Base-by-base conservation (phyloP, 2,113 vertebrate species). In the Phainopepla nitens region DNA sequence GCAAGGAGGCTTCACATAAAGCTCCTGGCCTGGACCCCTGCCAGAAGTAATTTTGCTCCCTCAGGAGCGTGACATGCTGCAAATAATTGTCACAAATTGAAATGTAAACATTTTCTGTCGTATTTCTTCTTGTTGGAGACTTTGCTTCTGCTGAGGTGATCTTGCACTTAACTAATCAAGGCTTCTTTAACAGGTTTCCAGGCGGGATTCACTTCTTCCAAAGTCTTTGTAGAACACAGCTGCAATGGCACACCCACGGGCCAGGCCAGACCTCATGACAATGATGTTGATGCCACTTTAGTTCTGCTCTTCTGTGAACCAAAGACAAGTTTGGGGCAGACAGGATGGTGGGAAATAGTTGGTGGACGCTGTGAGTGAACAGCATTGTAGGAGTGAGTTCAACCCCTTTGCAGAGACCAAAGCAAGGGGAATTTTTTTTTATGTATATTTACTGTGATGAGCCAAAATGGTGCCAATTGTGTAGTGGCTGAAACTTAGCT, bases 311-410 rank as follows among this genome's bases (percentile, higher is more conserved):
- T 18, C 39, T 35, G 39, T 68, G 72, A 77, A 28, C 42, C 21
- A 7, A 61, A 41, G 69, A 17, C 8, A 27, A 28, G 44, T 62
- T 35, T 68, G 35, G 44, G n/a, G 27, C n/a, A 87, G 58, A 33
- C 2, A 53, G 20, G 29, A 42, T 33, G 45, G 36, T 81, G 41
- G 62, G 68, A 54, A 89, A 41, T 12, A 35, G 6, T 4, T 61
- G 41, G 14, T 60, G 36, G 44, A 9, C 0, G 1, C 1, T 33
- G 19, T 11, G 44, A 39, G 49, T 7, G 1, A 75, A 36, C 22
- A 77, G 21, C 25, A 24, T 45, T 36, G 18, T 29, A 18, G 35
- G 31, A 78, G 10, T 25, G 18, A 23, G 29, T 42, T 90, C 11
- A 44, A 15, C 6, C 13, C 9, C 36, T 39, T 23, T 36, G 15